Percentiles rank a stretch among this genome's conserved stretches.
These are phyloP conservation scores for Thamnophis sirtalis DNA, from an alignment of 2,113 vertebrate species.

Conservation along the genomic window DNA sequence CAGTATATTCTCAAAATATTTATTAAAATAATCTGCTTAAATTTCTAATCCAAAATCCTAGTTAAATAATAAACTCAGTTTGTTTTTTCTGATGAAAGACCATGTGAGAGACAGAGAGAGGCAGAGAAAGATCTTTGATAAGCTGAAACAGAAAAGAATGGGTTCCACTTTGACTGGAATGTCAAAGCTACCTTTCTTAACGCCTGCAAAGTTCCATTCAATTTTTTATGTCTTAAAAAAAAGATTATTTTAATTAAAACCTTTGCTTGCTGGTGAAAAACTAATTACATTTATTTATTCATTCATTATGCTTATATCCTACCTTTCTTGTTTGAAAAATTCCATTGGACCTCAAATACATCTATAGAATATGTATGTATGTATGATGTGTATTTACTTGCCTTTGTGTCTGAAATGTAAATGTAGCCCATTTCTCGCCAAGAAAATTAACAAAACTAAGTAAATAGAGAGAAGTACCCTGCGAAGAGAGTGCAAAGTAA, in stretches of 20 bases:
- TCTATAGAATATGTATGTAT: background rate
- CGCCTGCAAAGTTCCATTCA: background rate
- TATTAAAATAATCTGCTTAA: background rate
- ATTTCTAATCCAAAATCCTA: background rate
- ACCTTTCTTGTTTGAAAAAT: background rate
- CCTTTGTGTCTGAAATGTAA: background rate
- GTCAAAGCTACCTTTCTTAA: background rate
- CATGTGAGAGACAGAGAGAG: too few relatives aligned
- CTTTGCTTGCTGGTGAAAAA: background rate
- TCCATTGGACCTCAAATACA: background rate
- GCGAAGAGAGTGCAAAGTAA: background rate
- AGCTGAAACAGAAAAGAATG: background rate
- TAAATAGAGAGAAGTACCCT: background rate
- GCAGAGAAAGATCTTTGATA: background rate
- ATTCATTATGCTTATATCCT: background rate
- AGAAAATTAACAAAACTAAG: background rate
- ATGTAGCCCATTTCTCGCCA: background rate
- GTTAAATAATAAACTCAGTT: background rate
- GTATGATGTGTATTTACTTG: background rate
- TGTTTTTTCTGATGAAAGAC: background rate
- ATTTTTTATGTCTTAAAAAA: background rate
- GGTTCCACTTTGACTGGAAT: background rate
- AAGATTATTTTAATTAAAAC: background rate
- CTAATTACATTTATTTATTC: background rate
- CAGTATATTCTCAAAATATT: background rate